These are phyloP conservation scores for Calliphora vomitoria DNA, from an alignment of 2,888 invertebrate genomes.

Conservation along the genomic window DNA sequence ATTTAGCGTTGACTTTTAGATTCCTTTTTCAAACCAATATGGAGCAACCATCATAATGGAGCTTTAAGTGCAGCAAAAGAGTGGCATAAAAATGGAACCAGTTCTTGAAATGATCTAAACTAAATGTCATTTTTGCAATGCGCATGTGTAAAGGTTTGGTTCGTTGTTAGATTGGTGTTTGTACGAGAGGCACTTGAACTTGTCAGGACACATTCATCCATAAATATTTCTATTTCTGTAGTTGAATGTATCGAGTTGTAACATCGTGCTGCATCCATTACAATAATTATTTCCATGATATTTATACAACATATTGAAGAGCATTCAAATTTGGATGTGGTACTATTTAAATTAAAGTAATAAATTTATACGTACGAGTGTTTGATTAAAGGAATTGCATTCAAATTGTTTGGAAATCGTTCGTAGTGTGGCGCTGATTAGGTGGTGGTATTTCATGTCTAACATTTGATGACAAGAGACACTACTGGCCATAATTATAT, in stretches of 20 bases:
- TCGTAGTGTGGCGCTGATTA: background rate
- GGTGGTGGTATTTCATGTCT: background rate
- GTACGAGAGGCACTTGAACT: background rate
- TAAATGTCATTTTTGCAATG: background rate
- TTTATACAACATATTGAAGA: background rate
- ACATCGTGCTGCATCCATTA: background rate
- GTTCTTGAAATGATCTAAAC: background rate
- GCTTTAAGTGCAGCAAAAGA: background rate
- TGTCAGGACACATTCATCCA: background rate
- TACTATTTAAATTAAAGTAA: background rate
- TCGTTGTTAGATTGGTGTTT: background rate
- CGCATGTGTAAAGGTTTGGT: background rate
- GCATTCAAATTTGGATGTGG: background rate
- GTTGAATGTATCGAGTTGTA: background rate
- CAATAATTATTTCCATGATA: background rate
- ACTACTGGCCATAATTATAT: background rate
- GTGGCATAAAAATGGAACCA: background rate
- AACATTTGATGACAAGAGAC: conserved; percentile 19
- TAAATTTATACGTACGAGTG: background rate
- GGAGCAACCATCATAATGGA: background rate
- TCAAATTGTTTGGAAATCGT: background rate
- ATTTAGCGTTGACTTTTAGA: background rate
- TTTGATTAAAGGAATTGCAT: background rate
- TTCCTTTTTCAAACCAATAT: background rate
- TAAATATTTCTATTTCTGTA: background rate